Evolutionary conservation across 2,888 invertebrate species (phyloP).

Genomic region (Periphyllus acericola): DNA sequence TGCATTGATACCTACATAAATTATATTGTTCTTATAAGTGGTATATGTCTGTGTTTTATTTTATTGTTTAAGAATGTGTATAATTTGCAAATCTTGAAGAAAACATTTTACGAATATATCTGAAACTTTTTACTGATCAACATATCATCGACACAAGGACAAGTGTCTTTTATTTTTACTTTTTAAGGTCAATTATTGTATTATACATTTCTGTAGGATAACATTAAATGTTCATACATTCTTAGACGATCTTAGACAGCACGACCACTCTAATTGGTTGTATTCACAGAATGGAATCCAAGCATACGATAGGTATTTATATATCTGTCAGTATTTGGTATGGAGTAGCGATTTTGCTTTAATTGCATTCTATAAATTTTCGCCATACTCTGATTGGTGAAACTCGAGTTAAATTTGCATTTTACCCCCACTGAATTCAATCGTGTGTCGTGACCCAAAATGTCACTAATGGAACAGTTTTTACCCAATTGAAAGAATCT

Average conservation of each 20-base stretch:
- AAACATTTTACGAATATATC: background rate
- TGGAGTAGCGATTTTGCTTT: conserved; percentile 25
- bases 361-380: conserved; percentile 23
- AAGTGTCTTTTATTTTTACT: background rate
- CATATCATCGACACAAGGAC: background rate
- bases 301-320: background rate
- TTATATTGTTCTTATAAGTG: too few species aligned
- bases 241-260: background rate
- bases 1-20: too few species aligned
- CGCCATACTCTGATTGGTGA: background rate
- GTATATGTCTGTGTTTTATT: too few species aligned
- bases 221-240: background rate
- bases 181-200: background rate
- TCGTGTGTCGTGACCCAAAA: background rate
- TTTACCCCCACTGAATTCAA: background rate
- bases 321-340: conserved; percentile 7
- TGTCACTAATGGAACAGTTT: background rate
- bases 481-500: background rate
- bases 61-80: too few species aligned
- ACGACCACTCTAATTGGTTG: conserved; percentile 15
- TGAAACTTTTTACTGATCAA: background rate
- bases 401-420: background rate
- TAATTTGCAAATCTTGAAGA: too few species aligned
- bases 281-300: background rate
- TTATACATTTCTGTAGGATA: background rate